Percentiles rank a stretch among this genome's conserved stretches.
Evolutionary conservation across 2,797 vertebrate genomes (phyloP).

Genomic region (Macropodus opercularis): DNA sequence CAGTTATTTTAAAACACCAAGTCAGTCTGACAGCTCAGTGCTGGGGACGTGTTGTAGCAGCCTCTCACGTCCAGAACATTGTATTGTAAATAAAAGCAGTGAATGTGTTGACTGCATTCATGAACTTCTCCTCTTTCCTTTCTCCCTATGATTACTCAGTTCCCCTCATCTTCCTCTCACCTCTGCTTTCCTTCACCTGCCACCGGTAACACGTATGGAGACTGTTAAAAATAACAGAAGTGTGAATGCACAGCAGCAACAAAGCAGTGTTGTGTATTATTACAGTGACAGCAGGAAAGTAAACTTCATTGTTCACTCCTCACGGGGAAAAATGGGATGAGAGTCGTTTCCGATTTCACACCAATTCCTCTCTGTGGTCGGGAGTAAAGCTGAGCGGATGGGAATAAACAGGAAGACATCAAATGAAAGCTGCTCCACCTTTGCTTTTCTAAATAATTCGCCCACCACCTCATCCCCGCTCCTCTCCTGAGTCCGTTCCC

Average conservation of each 20-base stretch:
- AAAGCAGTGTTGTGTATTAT: slow-evolving; percentile 28
- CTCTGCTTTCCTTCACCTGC: not conserved
- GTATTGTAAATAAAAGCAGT: too few species aligned
- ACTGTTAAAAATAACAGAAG: not conserved
- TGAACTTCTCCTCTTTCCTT: not conserved
- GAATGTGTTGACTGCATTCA: too few species aligned
- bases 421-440: too few species aligned
- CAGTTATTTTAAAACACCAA: too few species aligned
- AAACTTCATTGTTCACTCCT: slow-evolving; percentile 49
- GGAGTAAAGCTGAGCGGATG: slow-evolving; percentile 37
- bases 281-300: slow-evolving; percentile 40
- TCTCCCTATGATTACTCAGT: too few species aligned
- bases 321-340: slow-evolving; percentile 50
- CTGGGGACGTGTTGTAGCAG: too few species aligned
- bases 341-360: slow-evolving; percentile 61
- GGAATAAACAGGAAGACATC: slow-evolving; percentile 51
- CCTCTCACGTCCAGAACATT: too few species aligned
- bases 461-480: too few species aligned
- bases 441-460: too few species aligned
- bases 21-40: too few species aligned
- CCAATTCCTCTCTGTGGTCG: slow-evolving; percentile 51
- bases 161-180: not conserved
- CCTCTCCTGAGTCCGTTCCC: slow-evolving; percentile 1
- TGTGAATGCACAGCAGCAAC: slow-evolving; percentile 14
- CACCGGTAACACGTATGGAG: not conserved